Percentiles rank a stretch among this genome's conserved stretches.
Evolutionary conservation across 2,888 invertebrate genomes (phyloP).

Genomic region (Aphrophora alni): DNA sequence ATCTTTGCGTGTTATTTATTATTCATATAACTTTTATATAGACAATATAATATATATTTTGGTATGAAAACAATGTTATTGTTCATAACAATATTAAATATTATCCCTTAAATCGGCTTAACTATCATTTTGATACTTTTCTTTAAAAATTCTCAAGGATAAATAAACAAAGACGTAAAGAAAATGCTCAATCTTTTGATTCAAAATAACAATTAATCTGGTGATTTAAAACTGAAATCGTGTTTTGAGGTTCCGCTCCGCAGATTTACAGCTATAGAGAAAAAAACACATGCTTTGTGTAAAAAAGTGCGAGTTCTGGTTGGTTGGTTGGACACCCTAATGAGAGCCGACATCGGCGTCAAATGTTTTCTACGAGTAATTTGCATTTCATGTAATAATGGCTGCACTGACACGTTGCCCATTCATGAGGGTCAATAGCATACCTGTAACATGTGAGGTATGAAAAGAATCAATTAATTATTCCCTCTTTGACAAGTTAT

Average conservation of each 20-base stretch:
- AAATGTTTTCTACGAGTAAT: not conserved
- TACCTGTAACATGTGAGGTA: not conserved
- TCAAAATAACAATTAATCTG: not conserved
- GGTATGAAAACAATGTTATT: too few species aligned
- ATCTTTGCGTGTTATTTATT: too few species aligned
- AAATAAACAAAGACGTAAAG: not conserved
- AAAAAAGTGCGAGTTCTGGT: conserved; percentile 38
- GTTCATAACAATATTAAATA: too few species aligned
- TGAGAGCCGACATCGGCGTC: conserved; percentile 3
- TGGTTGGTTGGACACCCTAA: conserved; percentile 24
- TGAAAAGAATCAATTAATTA: not conserved
- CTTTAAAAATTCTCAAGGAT: too few species aligned
- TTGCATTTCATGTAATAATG: not conserved
- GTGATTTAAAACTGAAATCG: not conserved
- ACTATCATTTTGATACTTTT: too few species aligned
- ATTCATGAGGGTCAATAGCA: not conserved
- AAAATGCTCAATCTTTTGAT: not conserved
- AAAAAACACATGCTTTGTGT: conserved; percentile 43
- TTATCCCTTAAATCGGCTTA: too few species aligned
- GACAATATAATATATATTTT: too few species aligned
- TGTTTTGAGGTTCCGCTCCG: conserved; percentile 31
- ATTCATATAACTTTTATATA: too few species aligned
- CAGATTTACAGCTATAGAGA: conserved; percentile 28
- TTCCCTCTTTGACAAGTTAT: not conserved
- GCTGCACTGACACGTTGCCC: not conserved